Conservation (phyloP, 2,113 vertebrate species). For the Reinhardtius hippoglossoides region DNA sequence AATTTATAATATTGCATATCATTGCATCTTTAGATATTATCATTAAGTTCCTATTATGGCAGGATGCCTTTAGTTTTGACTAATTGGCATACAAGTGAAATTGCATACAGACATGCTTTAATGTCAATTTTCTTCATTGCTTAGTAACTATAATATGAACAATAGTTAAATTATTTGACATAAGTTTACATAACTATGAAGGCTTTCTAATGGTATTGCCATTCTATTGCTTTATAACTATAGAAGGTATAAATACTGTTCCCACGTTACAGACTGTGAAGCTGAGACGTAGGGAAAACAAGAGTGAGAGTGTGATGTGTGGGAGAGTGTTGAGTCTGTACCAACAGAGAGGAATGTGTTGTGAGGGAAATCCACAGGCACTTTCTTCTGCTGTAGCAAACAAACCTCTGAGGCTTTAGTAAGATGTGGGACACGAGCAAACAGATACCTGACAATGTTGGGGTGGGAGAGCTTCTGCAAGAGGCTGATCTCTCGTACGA, state of each 20-base stretch:
- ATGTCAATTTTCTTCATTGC: too few species aligned
- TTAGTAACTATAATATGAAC: too few species aligned
- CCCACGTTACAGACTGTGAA: neutral
- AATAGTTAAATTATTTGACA: too few species aligned
- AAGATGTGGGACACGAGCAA: neutral
- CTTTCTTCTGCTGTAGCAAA: neutral
- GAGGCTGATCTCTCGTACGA: constrained; percentile 90
- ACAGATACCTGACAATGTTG: constrained; percentile 88
- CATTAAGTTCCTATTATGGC: too few species aligned
- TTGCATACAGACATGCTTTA: too few species aligned
- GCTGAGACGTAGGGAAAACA: constrained; percentile 13
- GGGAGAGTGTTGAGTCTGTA: neutral
- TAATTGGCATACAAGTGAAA: too few species aligned
- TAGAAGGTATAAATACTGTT: neutral
- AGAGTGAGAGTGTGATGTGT: constrained; percentile 25
- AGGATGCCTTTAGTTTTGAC: too few species aligned
- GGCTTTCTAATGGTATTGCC: neutral
- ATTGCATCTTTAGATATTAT: too few species aligned
- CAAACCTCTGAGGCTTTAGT: neutral
- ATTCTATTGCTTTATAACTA: neutral
- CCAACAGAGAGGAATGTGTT: neutral
- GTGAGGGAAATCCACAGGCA: constrained; percentile 10
- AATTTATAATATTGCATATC: too few species aligned
- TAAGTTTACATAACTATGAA: neutral
- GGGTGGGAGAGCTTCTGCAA: constrained; percentile 92